Evolutionary conservation across 2,888 invertebrate genomes (phyloP), one percentile per base, ranked within the genome.

Genomic region (Caenorhabditis drosophilae): DNA sequence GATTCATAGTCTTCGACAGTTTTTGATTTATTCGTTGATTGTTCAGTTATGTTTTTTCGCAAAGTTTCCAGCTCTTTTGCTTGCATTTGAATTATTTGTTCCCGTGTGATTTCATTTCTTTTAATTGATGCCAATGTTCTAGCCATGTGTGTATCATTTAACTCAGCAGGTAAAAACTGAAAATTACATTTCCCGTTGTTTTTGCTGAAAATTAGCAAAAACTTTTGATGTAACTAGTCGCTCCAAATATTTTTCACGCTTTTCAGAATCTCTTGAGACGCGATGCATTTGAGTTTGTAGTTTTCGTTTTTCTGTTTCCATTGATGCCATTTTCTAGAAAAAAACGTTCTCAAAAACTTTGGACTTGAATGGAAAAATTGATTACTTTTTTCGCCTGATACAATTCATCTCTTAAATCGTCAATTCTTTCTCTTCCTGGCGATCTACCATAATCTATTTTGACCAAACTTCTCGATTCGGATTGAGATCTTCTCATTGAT

Each of bases 81-180:
- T 40, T 72, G 72, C 11, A 64, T 53, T 23, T 58, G 51, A 25
- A 72, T 69, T 35, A 67, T 38, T 3, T 67, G 59, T 27, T 72
- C 63, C 23, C 59, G 62, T 11, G 57, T 64, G 4, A 72, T 60
- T 36, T 66, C 55, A 26, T 64, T 60, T 26, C 40, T 26, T 31
- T 60, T 54, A 26, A 72, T 61, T 38, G 54, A 38, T 18, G 72
- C 63, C 27, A 68, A 31, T 2, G 72, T 72, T 31, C 61, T 49
- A 4, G 72, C 72, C 58, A 72, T 46, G 27, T 72, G 59, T 1
- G 72, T 69, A 41, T 72, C 68, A 34, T 72, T 69, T 41, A 72
- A 27, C 27, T 68, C 72, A 22, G 72, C 64, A 38, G 72, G 72
- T 48, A 69, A 68, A 51, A 66, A 72, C 72, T 72, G 48, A 23